Evolutionary conservation across 2,797 vertebrate genomes (phyloP), one percentile per base, ranked within the genome.

Genomic region (Delichon dasypus): DNA sequence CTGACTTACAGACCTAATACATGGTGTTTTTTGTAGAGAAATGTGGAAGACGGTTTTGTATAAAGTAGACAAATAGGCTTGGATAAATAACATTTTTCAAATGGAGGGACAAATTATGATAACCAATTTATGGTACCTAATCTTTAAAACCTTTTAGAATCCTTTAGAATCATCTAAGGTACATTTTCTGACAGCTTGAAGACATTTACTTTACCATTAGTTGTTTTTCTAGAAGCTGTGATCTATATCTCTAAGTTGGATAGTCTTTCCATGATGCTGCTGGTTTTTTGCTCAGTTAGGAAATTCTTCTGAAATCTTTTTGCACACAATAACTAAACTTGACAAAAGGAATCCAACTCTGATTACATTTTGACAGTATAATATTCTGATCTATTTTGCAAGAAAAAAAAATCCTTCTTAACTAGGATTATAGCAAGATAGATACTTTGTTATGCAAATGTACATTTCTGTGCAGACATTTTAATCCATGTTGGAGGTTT

Each of bases 111-210:
- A 82, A 96, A 91, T 89, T 94, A 79, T 45, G 10, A 60, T 81
- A 76, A 47, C 17, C 74, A 85, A 89, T 21, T 94, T 78, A 80
- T 13, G 34, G 78, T 68, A 55, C 13, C 4, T 92, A 80, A 83
- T 96, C 29, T 96, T 94, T 91, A 86, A 96, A 97, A 91, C 36
- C 70, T 70, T 92, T 92, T 73, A 88, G 85, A 94, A 90, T 72
- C 9, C 22, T 66, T 86, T 51, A 70, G 72, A 92, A 95, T 91
- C 58, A 80, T 88, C 48, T 27, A 57, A 51, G 89, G 81, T 73
- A 74, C 60, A 54, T 94, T 95, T 95, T 91, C 19, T 78, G 78
- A 88, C 72, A 96, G 58, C 15, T 94, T 89, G 87, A 95, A 94
- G 57, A 66, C 4, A 1, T 74, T 92, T 84, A 45, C 21, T 89